Evolutionary conservation across 2,113 vertebrate genomes (phyloP).

Genomic region (Ancistrus triradiatus): DNA sequence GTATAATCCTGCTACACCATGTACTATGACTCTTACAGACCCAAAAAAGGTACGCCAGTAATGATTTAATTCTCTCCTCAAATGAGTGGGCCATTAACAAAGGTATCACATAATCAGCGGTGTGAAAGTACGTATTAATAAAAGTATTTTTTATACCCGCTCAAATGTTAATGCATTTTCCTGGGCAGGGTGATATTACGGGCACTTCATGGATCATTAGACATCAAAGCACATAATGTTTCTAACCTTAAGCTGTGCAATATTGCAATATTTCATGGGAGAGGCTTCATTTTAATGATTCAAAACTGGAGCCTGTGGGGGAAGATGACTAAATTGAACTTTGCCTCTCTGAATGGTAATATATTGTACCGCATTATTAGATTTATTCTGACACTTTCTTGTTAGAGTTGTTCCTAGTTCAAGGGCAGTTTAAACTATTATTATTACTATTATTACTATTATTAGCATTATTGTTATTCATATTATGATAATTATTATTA

Average conservation of each 20-base stretch:
- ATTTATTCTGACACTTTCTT: background rate
- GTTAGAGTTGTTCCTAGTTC: background rate
- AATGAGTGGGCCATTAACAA: slow-evolving; percentile 31
- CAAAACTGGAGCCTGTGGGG: slow-evolving; percentile 16
- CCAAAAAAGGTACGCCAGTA: background rate
- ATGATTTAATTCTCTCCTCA: slow-evolving; percentile 28
- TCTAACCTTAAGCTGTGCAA: slow-evolving; percentile 44
- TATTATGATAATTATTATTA: background rate
- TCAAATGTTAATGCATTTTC: slow-evolving; percentile 38
- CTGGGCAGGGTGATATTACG: slow-evolving; percentile 39
- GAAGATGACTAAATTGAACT: slow-evolving; percentile 17
- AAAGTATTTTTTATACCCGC: slow-evolving; percentile 18
- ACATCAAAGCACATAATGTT: slow-evolving; percentile 48
- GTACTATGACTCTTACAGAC: background rate
- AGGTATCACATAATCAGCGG: slow-evolving; percentile 31
- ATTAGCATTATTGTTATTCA: too few relatives aligned
- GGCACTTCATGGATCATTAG: slow-evolving; percentile 44
- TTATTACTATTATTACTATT: too few relatives aligned
- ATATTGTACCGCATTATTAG: slow-evolving; percentile 2
- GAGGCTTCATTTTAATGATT: slow-evolving; percentile 38
- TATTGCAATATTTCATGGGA: slow-evolving; percentile 41
- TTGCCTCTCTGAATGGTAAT: background rate
- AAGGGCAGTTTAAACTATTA: too few relatives aligned
- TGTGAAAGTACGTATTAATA: slow-evolving; percentile 17
- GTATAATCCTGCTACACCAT: slow-evolving; percentile 12